Base-by-base conservation (phyloP, 2,113 vertebrate species). In the Melanocharis versteri region DNA sequence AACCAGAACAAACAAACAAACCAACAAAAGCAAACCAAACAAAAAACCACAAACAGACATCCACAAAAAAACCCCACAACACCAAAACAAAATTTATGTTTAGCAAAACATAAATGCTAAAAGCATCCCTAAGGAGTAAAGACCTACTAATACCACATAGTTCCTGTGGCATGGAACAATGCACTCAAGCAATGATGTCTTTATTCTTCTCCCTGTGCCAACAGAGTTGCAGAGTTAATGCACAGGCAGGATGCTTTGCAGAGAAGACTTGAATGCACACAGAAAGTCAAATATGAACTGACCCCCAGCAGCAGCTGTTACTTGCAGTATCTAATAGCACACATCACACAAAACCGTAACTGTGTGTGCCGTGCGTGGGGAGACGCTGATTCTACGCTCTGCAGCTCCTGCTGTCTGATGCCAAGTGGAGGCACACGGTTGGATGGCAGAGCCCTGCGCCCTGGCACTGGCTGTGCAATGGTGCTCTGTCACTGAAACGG, bases 381-480 rank as follows among this genome's bases (percentile, higher is more conserved):
- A 78, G 21, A 54, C 15, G 10, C 39, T 13, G 60, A 47, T 31
- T 60, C 77, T 17, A 4, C 0, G 1, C 28, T n/a, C 26, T 9
- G 35, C 42, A 44, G 47, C 47, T 44, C 68, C 70, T 39, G 17
- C 24, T 70, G 39, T 10, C 45, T 33, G 40, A 27, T 51, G 86
- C 44, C 79, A 56, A 64, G 85, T 3, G 39, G n/a, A 68, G 60
- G 51, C 69, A 50, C 58, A 72, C 2, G 15, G 75, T 15, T 47
- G 45, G 44, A 82, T 51, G 57, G 72, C 83, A 40, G 44, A 83
- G 91, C 56, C 47, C 77, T 11, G 16, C 53, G 50, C 44, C 44
- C 57, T 61, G 51, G 62, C 56, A 35, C 39, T 4, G 47, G 24
- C 39, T 39, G 10, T 4, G 2, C 13, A 66, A 30, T 16, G 35